These are phyloP conservation scores for Tetropium fuscum DNA, from an alignment of 2,888 invertebrate species.

Conservation along the genomic window DNA sequence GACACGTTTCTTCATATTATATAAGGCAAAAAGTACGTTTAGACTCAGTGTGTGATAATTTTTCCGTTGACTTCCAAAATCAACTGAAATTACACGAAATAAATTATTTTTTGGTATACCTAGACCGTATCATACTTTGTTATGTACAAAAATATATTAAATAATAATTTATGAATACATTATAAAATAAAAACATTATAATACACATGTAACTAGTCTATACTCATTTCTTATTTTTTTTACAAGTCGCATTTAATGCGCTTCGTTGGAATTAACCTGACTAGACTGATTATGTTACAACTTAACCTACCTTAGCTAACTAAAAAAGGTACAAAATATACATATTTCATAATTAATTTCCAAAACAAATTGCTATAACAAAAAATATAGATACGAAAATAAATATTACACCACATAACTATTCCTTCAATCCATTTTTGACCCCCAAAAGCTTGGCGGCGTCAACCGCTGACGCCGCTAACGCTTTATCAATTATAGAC, in stretches of 20 bases:
- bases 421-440: slow-evolving; percentile 66
- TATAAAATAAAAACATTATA: slow-evolving; percentile 41
- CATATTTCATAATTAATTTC: slow-evolving; percentile 11
- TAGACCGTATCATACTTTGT: slow-evolving; percentile 63
- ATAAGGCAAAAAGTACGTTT: slow-evolving; percentile 45
- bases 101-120: slow-evolving; percentile 65
- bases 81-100: slow-evolving; percentile 38
- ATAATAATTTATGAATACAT: slow-evolving; percentile 42
- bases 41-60: slow-evolving; percentile 34
- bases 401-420: slow-evolving; percentile 33
- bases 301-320: slow-evolving; percentile 11
- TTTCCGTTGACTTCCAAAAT: slow-evolving; percentile 28
- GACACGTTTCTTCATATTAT: slow-evolving; percentile 41
- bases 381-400: slow-evolving; percentile 17
- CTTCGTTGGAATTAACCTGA: slow-evolving; percentile 62
- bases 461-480: slow-evolving; percentile 86
- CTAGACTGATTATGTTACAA: slow-evolving; percentile 54
- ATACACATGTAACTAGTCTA: slow-evolving; percentile 54
- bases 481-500: slow-evolving; percentile 85
- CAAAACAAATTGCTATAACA: slow-evolving; percentile 18
- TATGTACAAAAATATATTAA: slow-evolving; percentile 60
- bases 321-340: slow-evolving; percentile 25
- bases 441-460: slow-evolving; percentile 90
- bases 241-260: slow-evolving; percentile 44
- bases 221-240: slow-evolving; percentile 47